Evolutionary conservation across 1,140 invertebrate species (phyloP).

Genomic region (Formica exsecta): DNA sequence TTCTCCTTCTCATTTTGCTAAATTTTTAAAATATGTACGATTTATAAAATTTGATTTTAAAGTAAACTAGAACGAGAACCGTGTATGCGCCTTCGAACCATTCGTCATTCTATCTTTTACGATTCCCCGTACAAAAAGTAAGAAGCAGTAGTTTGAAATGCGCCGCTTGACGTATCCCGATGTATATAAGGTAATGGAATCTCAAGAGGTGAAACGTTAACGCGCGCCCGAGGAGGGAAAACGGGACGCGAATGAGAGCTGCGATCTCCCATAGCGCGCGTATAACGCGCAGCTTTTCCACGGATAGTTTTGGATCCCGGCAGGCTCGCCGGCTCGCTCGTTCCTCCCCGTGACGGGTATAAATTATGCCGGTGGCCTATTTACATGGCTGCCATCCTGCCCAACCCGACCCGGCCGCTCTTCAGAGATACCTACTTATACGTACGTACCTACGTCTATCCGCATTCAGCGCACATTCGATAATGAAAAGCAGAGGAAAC

Average conservation of each 20-base stretch:
- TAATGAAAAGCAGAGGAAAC: constrained; percentile 31
- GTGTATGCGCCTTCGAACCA: constrained; percentile 1
- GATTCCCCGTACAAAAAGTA: neutral
- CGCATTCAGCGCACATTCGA: constrained; percentile 55
- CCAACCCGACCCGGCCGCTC: constrained; percentile 66
- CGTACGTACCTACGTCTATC: constrained; percentile 47
- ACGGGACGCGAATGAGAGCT: constrained; percentile 12
- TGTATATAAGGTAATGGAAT: constrained; percentile 54
- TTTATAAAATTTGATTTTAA: neutral
- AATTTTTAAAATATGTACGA: neutral
- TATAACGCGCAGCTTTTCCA: constrained; percentile 72
- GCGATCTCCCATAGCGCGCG: constrained; percentile 71
- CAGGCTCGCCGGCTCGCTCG: constrained; percentile 69
- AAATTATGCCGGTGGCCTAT: constrained; percentile 84
- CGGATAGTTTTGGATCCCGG: constrained; percentile 73
- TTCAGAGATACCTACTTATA: constrained; percentile 73
- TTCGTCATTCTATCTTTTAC: neutral
- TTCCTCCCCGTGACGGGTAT: constrained; percentile 79
- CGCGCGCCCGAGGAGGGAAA: constrained; percentile 11
- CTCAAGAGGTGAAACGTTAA: constrained; percentile 57
- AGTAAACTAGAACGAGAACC: neutral
- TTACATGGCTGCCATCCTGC: constrained; percentile 78
- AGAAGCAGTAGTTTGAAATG: constrained; percentile 3
- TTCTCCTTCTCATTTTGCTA: neutral
- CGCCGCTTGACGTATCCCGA: constrained; percentile 15